Percentiles rank a stretch among this genome's conserved stretches.
These are phyloP conservation scores for Tetranychus piercei DNA, from an alignment of 2,888 invertebrate genomes.

Conservation along the genomic window DNA sequence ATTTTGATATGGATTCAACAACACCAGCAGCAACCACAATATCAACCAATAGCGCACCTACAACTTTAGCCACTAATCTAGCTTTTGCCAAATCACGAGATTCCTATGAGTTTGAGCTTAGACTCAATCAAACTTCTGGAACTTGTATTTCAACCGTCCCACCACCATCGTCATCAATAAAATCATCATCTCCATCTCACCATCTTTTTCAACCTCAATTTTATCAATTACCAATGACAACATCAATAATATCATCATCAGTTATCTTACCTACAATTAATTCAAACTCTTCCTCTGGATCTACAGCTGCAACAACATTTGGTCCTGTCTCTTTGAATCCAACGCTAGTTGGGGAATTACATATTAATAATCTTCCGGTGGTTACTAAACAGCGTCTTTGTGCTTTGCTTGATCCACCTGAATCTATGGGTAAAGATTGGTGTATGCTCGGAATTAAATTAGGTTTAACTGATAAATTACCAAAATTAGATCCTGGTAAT, in stretches of 20 bases:
- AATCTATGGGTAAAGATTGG: slow-evolving; percentile 41
- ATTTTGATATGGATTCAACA: slow-evolving; percentile 11
- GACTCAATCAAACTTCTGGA: not conserved
- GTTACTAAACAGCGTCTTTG: slow-evolving; percentile 39
- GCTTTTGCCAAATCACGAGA: not conserved
- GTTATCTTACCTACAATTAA: no score
- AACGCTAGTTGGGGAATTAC: slow-evolving; percentile 41
- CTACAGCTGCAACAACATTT: not conserved
- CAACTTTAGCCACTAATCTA: not conserved
- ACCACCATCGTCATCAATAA: not conserved
- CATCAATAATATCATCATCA: not conserved
- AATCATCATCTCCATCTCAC: not conserved
- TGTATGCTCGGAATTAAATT: slow-evolving; percentile 39
- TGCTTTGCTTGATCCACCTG: slow-evolving; percentile 37
- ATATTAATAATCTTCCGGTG: slow-evolving; percentile 43
- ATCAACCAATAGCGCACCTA: not conserved
- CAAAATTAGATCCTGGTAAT: slow-evolving; percentile 34
- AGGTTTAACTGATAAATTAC: slow-evolving; percentile 40
- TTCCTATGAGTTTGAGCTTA: not conserved
- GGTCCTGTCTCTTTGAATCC: slow-evolving; percentile 23
- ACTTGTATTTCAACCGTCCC: not conserved
- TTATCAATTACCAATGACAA: not conserved
- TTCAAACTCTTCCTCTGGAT: not conserved
- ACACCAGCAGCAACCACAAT: not conserved
- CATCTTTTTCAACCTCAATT: no score